Percentiles rank a stretch among this genome's conserved stretches.
phyloP scores from a whole-genome alignment of 1,140 invertebrate species.

The Cydia strobilella region DNA sequence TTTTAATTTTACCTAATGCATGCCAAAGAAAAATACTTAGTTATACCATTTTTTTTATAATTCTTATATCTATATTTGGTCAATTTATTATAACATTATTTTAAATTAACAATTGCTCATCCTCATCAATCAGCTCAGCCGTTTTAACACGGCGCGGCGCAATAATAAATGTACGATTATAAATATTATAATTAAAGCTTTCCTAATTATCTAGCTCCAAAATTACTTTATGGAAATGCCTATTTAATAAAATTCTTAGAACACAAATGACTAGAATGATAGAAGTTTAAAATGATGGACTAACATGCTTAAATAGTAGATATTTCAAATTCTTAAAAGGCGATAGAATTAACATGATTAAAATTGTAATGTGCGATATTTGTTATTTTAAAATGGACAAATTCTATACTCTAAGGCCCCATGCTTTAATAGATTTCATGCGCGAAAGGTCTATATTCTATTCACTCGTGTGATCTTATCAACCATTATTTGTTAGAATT shows the following conservation, averaged over 20 bases:
- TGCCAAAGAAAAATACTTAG: neutral
- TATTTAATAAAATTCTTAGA: neutral
- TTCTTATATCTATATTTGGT: constrained; percentile 19
- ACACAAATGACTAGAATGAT: constrained; percentile 32
- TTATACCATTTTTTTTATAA: neutral
- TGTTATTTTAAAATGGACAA: constrained; percentile 39
- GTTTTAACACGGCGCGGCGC: neutral
- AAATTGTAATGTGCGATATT: constrained; percentile 29
- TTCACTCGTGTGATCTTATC: constrained; percentile 6
- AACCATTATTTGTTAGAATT: neutral
- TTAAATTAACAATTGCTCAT: constrained; percentile 7
- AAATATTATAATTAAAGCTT: constrained; percentile 30
- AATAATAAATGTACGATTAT: neutral
- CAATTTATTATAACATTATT: constrained; percentile 16
- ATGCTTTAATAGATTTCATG: constrained; percentile 42
- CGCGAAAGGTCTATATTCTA: constrained; percentile 37
- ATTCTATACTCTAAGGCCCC: constrained; percentile 42
- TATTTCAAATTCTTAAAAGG: constrained; percentile 35
- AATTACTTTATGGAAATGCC: neutral
- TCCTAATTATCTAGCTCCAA: neutral
- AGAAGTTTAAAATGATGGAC: constrained; percentile 12
- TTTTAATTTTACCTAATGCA: neutral
- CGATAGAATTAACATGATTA: constrained; percentile 34
- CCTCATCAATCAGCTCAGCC: neutral
- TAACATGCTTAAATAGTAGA: neutral